Base-by-base conservation (phyloP, 2,888 invertebrate genomes). In the Andrena bicolor region DNA sequence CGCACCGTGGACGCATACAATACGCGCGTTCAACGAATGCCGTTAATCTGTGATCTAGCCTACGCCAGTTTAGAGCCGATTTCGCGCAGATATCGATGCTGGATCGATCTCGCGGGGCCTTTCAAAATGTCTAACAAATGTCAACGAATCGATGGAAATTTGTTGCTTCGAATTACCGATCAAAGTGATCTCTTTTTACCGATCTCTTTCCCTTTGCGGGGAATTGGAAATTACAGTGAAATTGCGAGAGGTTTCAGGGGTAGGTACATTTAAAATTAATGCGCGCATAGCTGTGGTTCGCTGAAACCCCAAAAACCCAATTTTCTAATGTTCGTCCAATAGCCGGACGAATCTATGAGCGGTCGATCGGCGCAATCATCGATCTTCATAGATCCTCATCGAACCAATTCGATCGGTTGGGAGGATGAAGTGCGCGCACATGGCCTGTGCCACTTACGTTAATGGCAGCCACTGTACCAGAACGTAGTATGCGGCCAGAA, bases 401-500 rank as follows among this genome's bases (percentile, higher is more conserved):
- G 81, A 75, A 63, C 26, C 41, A 58, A 76, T 72, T 83, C 82
- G 77, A 73, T 65, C 58, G 76, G 41, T 63, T 35, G 16, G 49
- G 64, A 66, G 49, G 35, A 64, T 69, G 64, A 32, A 63, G 71
- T 66, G 82, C 61, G 56, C 66, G 74, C 84, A 69, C 76, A 65
- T 74, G 86, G 83, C 70, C 76, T 70, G 68, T 73, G 73, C 86
- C 74, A 82, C 79, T 86, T 79, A 75, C 86, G 72, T 86, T 84
- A 80, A 86, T 82, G 79, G 74, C 74, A 58, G 71, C 32, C 73
- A 70, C 80, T 78, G 76, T 76, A 84, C 66, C 56, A 78, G 70
- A 76, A 49, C 69, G 58, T 73, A 76, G 79, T 79, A 82, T 82
- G 87, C 68, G 76, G 74, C 60, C 76, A 76, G 58, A 41, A 51